Percentiles rank a stretch among this genome's conserved stretches.
Conservation (phyloP, 2,113 vertebrate species). For the Lepus timidus region DNA sequence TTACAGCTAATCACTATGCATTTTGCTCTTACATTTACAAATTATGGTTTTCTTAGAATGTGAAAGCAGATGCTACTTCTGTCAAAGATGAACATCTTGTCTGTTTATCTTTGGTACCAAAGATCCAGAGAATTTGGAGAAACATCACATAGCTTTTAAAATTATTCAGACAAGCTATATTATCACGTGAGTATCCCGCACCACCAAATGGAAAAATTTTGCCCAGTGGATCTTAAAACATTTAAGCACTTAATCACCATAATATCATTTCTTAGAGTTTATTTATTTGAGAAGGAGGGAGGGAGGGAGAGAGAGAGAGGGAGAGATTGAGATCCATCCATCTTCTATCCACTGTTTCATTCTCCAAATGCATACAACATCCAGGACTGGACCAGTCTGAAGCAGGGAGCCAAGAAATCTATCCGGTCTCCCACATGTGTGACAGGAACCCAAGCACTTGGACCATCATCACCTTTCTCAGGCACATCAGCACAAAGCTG, state of each 20-base stretch:
- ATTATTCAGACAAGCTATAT: constrained; percentile 57
- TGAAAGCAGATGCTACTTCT: constrained; percentile 67
- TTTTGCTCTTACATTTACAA: neutral
- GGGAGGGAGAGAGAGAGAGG: too few relatives aligned
- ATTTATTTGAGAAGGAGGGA: too few relatives aligned
- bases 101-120: constrained; percentile 68
- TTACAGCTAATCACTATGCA: neutral
- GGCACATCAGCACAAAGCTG: too few relatives aligned
- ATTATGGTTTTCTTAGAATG: constrained; percentile 46
- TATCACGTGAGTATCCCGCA: constrained; percentile 44
- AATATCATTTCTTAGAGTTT: neutral
- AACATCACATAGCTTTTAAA: constrained; percentile 65
- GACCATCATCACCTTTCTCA: too few relatives aligned
- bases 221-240: constrained; percentile 61
- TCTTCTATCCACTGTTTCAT: too few relatives aligned
- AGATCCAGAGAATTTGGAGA: constrained; percentile 65
- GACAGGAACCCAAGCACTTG: too few relatives aligned
- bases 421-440: too few relatives aligned
- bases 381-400: too few relatives aligned
- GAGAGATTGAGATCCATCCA: too few relatives aligned
- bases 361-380: too few relatives aligned
- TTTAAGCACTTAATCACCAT: constrained; percentile 63
- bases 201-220: constrained; percentile 49
- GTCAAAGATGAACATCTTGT: constrained; percentile 52
- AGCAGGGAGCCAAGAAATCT: too few relatives aligned